These are phyloP conservation scores for Syritta pipiens DNA, from an alignment of 2,888 invertebrate genomes.

Conservation along the genomic window DNA sequence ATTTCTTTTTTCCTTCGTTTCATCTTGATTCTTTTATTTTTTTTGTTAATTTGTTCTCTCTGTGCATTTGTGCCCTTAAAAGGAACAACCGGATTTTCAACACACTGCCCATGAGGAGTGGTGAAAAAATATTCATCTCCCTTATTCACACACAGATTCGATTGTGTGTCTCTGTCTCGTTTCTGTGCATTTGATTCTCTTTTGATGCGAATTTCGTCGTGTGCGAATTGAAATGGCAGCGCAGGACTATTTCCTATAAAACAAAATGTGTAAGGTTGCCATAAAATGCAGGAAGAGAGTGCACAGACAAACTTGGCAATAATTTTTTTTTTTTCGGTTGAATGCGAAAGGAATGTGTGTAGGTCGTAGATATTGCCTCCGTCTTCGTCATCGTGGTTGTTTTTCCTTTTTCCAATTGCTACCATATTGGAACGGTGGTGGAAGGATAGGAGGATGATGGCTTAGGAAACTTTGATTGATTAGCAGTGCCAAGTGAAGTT, in stretches of 20 bases:
- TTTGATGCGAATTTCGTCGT: background rate
- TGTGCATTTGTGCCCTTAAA: constrained; percentile 29
- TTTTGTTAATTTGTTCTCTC: background rate
- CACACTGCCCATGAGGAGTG: constrained; percentile 2
- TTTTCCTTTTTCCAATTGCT: constrained; percentile 16
- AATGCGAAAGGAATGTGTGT: constrained; percentile 48
- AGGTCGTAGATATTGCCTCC: constrained; percentile 26
- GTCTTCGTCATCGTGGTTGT: background rate
- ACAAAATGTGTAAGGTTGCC: constrained; percentile 12
- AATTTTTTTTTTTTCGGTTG: constrained; percentile 37
- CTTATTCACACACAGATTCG: background rate
- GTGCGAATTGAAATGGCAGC: background rate
- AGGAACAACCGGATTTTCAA: constrained; percentile 39
- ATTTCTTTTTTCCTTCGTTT: background rate
- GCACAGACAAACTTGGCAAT: constrained; percentile 4
- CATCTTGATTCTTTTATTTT: background rate
- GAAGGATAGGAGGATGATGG: background rate
- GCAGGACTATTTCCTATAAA: constrained; percentile 31
- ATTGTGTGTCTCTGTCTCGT: background rate
- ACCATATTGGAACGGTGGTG: background rate
- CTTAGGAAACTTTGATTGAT: constrained; percentile 26
- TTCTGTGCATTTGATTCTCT: constrained; percentile 7
- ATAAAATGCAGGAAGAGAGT: constrained; percentile 12
- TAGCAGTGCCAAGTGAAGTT: background rate
- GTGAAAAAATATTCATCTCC: constrained; percentile 19